Percentiles rank a stretch among this genome's conserved stretches.
phyloP scores from a whole-genome alignment of 1,140 invertebrate genomes.

The Phymastichus coffea region DNA sequence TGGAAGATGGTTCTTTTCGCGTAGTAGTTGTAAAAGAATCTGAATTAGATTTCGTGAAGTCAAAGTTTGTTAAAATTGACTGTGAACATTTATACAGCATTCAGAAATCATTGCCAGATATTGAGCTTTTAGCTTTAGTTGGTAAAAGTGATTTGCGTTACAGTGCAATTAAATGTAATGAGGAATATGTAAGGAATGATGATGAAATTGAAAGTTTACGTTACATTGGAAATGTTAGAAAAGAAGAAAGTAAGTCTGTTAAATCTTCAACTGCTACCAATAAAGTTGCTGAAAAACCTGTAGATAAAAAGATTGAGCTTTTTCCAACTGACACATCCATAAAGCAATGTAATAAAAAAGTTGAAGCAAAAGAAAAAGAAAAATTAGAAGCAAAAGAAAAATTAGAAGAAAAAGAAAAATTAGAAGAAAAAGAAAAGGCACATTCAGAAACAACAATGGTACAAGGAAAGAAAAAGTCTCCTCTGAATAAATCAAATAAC shows the following conservation, averaged over 20 bases:
- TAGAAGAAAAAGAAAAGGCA: neutral
- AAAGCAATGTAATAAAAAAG: conserved; percentile 18
- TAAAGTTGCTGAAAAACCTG: neutral
- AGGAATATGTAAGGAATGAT: conserved; percentile 36
- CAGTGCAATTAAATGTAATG: conserved; percentile 46
- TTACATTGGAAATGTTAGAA: conserved; percentile 2
- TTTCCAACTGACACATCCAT: too few relatives aligned
- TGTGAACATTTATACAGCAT: conserved; percentile 54
- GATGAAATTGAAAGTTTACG: conserved; percentile 33
- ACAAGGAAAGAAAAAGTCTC: conserved; percentile 26
- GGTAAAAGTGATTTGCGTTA: conserved; percentile 43
- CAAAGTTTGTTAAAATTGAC: conserved; percentile 46
- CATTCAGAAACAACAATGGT: neutral
- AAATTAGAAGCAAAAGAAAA: neutral
- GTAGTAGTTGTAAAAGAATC: conserved; percentile 46
- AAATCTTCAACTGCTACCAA: conserved; percentile 2
- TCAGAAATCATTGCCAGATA: conserved; percentile 45
- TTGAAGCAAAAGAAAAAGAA: neutral
- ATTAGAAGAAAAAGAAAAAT: conserved; percentile 2
- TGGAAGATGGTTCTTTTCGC: conserved; percentile 42
- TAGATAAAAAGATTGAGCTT: conserved; percentile 19
- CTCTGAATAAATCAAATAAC: conserved; percentile 3
- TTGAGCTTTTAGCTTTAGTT: conserved; percentile 40
- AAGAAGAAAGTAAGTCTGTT: conserved; percentile 13
- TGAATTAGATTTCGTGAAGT: conserved; percentile 37